Percentiles rank a stretch among this genome's conserved stretches.
Evolutionary conservation across 1,140 invertebrate species (phyloP).

Genomic region (Helicorthomorpha holstii): DNA sequence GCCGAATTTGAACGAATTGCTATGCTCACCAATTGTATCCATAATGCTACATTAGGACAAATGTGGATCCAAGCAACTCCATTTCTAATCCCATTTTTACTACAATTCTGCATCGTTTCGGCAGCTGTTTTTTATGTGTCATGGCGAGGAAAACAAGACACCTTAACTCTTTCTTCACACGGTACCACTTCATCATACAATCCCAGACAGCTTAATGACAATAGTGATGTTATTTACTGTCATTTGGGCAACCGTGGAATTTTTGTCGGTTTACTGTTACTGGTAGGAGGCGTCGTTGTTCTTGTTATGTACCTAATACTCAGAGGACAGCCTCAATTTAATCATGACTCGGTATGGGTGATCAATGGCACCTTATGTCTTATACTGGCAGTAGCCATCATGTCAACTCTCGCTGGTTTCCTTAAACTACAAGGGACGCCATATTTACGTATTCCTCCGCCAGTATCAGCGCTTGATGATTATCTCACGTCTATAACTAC

Average conservation of each 20-base stretch:
- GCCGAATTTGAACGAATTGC: not conserved
- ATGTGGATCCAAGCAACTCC: slow-evolving; percentile 41
- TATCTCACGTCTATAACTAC: slow-evolving; percentile 18
- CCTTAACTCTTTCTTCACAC: not conserved
- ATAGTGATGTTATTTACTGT: slow-evolving; percentile 37
- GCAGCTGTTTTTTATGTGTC: slow-evolving; percentile 42
- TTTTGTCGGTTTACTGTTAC: slow-evolving; percentile 39
- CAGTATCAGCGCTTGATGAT: slow-evolving; percentile 22
- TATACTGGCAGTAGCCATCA: slow-evolving; percentile 27
- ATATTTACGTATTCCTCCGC: not conserved
- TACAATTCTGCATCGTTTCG: slow-evolving; percentile 33
- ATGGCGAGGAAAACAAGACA: slow-evolving; percentile 35
- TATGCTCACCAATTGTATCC: not conserved
- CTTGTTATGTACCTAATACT: slow-evolving; percentile 45
- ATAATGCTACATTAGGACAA: slow-evolving; percentile 31
- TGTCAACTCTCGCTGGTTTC: slow-evolving; percentile 27
- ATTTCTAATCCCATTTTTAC: slow-evolving; percentile 40
- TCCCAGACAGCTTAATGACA: slow-evolving; percentile 6
- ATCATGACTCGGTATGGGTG: slow-evolving; percentile 24
- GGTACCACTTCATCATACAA: not conserved
- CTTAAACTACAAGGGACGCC: slow-evolving; percentile 16
- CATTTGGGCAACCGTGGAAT: slow-evolving; percentile 39
- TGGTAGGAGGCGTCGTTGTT: slow-evolving; percentile 40
- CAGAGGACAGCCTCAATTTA: slow-evolving; percentile 36
- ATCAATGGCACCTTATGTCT: slow-evolving; percentile 15